A percentile compares a stretch with the other conserved stretches of the same genome.
Conservation (phyloP, 1,140 invertebrate genomes). For the Aphaenogaster rudis region DNA sequence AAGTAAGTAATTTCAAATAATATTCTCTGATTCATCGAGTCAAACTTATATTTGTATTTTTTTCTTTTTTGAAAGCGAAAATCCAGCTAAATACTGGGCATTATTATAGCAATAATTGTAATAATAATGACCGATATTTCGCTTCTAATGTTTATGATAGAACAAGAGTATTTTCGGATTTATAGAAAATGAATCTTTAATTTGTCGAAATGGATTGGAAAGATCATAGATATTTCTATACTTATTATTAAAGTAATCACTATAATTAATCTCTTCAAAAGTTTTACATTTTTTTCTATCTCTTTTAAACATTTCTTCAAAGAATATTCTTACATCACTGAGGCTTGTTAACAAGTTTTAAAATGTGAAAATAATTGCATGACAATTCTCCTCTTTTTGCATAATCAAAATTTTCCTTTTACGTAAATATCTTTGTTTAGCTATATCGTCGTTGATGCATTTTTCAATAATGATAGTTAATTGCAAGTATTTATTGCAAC, state of each 20-base stretch:
- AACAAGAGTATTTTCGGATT: not conserved
- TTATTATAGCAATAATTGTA: constrained; percentile 3
- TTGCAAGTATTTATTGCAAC: not conserved
- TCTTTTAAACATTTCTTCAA: not conserved
- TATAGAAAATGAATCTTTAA: not conserved
- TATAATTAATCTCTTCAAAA: not conserved
- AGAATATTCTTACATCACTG: not conserved
- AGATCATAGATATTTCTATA: not conserved
- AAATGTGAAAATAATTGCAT: not conserved
- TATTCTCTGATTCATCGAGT: not conserved
- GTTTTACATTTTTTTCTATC: not conserved
- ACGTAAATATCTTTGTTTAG: not conserved
- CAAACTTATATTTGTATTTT: not conserved
- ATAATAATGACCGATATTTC: not conserved
- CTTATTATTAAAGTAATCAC: not conserved
- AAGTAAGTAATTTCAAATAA: not conserved
- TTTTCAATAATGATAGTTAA: not conserved
- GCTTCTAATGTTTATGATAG: not conserved
- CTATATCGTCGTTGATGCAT: not conserved
- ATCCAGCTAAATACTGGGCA: not conserved
- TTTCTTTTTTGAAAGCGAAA: not conserved
- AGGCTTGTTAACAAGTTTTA: not conserved
- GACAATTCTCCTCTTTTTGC: not conserved
- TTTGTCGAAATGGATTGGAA: not conserved
- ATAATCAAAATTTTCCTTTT: not conserved